Evolutionary conservation across 2,797 vertebrate species (phyloP).

Genomic region (Pseudomugil tenellus): DNA sequence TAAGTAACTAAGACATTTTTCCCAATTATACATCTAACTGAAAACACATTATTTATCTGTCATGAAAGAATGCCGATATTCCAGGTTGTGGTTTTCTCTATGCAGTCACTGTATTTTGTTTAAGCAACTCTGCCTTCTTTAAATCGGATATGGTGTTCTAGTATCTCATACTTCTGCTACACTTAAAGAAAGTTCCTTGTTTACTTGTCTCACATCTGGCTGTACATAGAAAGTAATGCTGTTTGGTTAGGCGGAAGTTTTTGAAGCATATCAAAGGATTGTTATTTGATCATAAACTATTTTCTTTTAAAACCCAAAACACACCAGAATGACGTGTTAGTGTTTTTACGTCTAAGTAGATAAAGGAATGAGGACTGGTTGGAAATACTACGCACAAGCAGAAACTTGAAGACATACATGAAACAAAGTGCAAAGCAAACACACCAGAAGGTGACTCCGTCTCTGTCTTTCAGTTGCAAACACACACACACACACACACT

Average conservation of each 20-base stretch:
- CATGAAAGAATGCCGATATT: neutral
- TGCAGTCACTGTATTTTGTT: neutral
- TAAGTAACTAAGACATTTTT: neutral
- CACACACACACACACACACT: conserved; percentile 3
- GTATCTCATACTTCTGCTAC: neutral
- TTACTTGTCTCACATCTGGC: neutral
- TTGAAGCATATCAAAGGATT: too few relatives aligned
- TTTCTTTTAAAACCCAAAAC: neutral
- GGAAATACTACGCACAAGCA: neutral
- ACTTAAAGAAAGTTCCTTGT: neutral
- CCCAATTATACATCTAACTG: neutral
- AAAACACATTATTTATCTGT: neutral
- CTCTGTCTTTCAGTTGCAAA: neutral
- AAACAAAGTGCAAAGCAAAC: conserved; percentile 33
- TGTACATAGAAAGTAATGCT: neutral
- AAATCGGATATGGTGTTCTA: neutral
- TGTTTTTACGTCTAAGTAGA: neutral
- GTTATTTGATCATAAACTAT: too few relatives aligned
- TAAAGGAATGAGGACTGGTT: neutral
- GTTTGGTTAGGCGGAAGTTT: too few relatives aligned
- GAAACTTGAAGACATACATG: neutral
- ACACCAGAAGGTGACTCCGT: conserved; percentile 10
- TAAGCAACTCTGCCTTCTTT: neutral
- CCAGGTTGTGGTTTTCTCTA: neutral
- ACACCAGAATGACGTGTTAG: neutral